Conservation (phyloP, 53 echinoderm and acorn worm species). For the Echinometra lucunter region DNA sequence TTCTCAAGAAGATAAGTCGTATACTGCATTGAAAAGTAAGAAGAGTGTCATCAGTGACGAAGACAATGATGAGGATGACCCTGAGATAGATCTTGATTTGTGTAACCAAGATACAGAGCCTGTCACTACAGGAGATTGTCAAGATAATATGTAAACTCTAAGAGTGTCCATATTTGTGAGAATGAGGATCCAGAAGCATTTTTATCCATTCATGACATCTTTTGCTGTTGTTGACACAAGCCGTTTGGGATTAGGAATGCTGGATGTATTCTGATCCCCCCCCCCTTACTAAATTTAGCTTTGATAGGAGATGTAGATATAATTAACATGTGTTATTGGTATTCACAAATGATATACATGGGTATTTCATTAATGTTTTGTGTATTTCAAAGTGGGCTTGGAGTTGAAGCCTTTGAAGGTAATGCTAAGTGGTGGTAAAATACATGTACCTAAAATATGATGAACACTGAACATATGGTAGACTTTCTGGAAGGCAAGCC, state of each 20-base stretch:
- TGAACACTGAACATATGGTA: no score
- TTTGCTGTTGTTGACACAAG: no score
- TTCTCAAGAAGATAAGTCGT: not conserved
- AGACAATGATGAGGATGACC: conserved; percentile 46
- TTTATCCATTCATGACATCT: no score
- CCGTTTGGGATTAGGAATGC: no score
- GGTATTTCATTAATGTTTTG: not conserved
- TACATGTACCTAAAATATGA: no score
- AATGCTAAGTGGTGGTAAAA: no score
- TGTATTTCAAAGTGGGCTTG: not conserved
- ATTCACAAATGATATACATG: not conserved
- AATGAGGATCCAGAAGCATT: not conserved
- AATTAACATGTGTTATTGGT: not conserved
- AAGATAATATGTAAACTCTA: not conserved
- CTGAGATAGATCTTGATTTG: not conserved
- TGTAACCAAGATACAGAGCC: conserved; percentile 51
- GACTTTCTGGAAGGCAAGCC: no score
- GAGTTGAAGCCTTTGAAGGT: no score
- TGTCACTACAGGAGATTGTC: not conserved
- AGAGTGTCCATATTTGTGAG: not conserved
- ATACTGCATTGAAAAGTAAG: not conserved
- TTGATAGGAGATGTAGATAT: not conserved
- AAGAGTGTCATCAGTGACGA: conserved; percentile 1
- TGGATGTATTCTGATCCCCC: not conserved
- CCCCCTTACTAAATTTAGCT: not conserved